Evolutionary conservation across 2,888 invertebrate genomes (phyloP).

Genomic region (Apodemia mormo): DNA sequence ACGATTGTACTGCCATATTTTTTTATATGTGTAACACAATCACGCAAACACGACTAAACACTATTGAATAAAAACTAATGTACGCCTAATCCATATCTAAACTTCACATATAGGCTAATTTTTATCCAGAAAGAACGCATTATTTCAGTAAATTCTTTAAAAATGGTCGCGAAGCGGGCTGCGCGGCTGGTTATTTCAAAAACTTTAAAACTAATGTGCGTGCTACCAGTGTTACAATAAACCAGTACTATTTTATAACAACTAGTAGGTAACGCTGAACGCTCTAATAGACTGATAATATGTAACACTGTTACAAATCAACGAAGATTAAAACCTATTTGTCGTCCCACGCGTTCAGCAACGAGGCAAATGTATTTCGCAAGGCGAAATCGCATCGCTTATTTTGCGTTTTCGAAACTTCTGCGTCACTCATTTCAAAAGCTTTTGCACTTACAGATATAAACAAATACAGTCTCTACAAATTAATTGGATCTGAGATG

Average conservation of each 20-base stretch:
- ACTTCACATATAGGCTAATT: too few relatives aligned
- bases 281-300: slow-evolving; percentile 33
- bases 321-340: slow-evolving; percentile 70
- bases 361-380: slow-evolving; percentile 71
- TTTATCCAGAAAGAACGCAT: not conserved
- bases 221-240: not conserved
- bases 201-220: not conserved
- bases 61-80: too few relatives aligned
- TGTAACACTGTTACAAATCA: slow-evolving; percentile 51
- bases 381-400: slow-evolving; percentile 77
- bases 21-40: too few relatives aligned
- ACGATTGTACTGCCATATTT: too few relatives aligned
- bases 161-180: too few relatives aligned
- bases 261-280: not conserved
- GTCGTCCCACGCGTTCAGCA: slow-evolving; percentile 78
- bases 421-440: slow-evolving; percentile 72
- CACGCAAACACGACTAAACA: too few relatives aligned
- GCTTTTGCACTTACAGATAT: slow-evolving; percentile 52
- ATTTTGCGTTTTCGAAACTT: slow-evolving; percentile 79
- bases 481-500: slow-evolving; percentile 8
- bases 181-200: too few relatives aligned
- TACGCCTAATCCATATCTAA: too few relatives aligned
- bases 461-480: slow-evolving; percentile 24
- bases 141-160: too few relatives aligned
- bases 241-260: slow-evolving; percentile 7